Percentiles rank a stretch among this genome's conserved stretches.
These are phyloP conservation scores for Akabosia matsudoensis DNA, from an alignment of 1,140 invertebrate species.

Conservation along the genomic window DNA sequence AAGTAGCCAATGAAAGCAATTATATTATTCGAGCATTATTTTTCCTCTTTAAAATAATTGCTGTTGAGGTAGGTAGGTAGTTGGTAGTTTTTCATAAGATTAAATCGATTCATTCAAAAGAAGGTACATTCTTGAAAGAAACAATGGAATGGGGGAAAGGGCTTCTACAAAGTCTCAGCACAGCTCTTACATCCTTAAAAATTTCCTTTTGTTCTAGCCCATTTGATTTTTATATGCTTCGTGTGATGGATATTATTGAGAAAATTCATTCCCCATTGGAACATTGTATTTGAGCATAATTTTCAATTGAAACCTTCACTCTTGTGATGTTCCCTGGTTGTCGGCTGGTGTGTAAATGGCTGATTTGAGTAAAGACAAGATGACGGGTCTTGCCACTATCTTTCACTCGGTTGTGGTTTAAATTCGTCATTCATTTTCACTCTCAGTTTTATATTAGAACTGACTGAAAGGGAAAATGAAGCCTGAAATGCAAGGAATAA, in stretches of 20 bases:
- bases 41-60: constrained; percentile 6
- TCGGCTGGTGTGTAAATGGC: not conserved
- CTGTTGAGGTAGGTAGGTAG: constrained; percentile 1
- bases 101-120: constrained; percentile 13
- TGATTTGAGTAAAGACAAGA: constrained; percentile 20
- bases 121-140: not conserved
- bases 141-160: not conserved
- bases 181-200: not conserved
- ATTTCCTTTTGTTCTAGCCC: not conserved
- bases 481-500: not conserved
- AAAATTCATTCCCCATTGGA: not conserved
- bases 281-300: not conserved
- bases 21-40: constrained; percentile 9
- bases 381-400: not conserved
- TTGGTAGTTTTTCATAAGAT: not conserved
- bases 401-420: not conserved
- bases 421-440: constrained; percentile 3
- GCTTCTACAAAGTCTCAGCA: not conserved
- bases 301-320: not conserved
- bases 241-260: not conserved
- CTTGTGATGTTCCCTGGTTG: not conserved
- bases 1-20: constrained; percentile 10
- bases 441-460: not conserved
- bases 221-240: not conserved
- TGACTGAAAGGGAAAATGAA: not conserved